These are phyloP conservation scores for Drosophila atripex DNA, from an alignment of 2,888 invertebrate genomes.

Conservation along the genomic window DNA sequence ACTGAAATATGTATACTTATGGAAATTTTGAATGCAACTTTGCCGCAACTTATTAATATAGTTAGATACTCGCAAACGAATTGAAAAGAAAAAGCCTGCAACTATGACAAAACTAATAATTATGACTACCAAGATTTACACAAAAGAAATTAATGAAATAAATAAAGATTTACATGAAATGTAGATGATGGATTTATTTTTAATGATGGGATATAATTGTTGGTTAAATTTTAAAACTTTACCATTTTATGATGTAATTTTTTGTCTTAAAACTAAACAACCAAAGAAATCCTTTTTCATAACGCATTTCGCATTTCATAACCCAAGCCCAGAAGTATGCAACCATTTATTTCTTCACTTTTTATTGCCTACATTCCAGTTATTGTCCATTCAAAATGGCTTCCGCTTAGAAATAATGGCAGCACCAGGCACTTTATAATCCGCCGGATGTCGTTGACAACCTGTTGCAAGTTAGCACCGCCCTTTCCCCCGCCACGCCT, in stretches of 20 bases:
- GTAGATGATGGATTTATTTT: slow-evolving; percentile 45
- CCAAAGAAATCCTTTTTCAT: not conserved
- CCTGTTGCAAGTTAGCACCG: slow-evolving; percentile 31
- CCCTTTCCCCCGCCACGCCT: not conserved
- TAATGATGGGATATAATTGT: not conserved
- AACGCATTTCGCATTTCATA: not conserved
- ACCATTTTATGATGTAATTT: no score
- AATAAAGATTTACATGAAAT: slow-evolving; percentile 74
- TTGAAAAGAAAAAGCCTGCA: slow-evolving; percentile 55
- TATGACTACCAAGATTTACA: slow-evolving; percentile 65
- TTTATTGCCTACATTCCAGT: slow-evolving; percentile 20
- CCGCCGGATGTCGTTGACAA: slow-evolving; percentile 30
- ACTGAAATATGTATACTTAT: slow-evolving; percentile 19
- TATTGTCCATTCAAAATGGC: slow-evolving; percentile 30
- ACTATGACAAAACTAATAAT: slow-evolving; percentile 26
- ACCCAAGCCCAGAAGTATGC: slow-evolving; percentile 22
- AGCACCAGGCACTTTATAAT: slow-evolving; percentile 2
- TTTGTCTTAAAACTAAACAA: no score
- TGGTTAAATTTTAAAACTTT: no score
- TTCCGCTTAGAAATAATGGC: slow-evolving; percentile 20
- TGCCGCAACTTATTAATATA: slow-evolving; percentile 41
- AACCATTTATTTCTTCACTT: slow-evolving; percentile 5
- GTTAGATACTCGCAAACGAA: slow-evolving; percentile 67
- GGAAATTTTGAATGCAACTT: slow-evolving; percentile 27
- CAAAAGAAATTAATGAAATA: slow-evolving; percentile 55